phyloP scores from a whole-genome alignment of 2,888 invertebrate species.

The Syrphus vitripennis region DNA sequence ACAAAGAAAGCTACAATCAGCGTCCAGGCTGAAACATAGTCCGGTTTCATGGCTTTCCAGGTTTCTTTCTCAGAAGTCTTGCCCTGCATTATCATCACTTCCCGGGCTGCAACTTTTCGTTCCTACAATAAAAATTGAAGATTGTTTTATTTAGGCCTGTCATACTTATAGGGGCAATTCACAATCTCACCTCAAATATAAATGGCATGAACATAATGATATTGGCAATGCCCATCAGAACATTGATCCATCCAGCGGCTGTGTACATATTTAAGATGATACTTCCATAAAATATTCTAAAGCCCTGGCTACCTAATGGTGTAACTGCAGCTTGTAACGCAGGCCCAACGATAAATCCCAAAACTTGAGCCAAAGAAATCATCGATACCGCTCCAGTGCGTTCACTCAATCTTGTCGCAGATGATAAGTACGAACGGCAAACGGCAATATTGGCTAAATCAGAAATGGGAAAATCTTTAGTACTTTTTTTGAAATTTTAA shows the following conservation, averaged over 20 bases:
- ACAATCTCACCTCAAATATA: constrained; percentile 84
- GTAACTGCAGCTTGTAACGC: constrained; percentile 91
- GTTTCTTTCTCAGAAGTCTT: constrained; percentile 88
- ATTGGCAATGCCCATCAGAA: constrained; percentile 87
- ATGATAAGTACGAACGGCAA: constrained; percentile 91
- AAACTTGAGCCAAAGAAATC: constrained; percentile 91
- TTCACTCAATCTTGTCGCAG: constrained; percentile 90
- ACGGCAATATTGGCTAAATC: constrained; percentile 89
- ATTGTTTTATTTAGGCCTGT: not conserved
- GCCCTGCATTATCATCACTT: constrained; percentile 89
- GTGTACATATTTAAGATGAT: constrained; percentile 93
- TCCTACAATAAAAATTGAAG: constrained; percentile 80
- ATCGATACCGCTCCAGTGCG: constrained; percentile 92
- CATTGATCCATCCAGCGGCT: constrained; percentile 93
- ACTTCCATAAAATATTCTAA: constrained; percentile 81
- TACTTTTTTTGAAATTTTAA: not conserved
- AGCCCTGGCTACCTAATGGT: constrained; percentile 87
- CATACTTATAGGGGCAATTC: not conserved
- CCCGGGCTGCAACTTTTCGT: constrained; percentile 88
- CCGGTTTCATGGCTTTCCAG: constrained; percentile 87
- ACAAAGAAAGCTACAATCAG: constrained; percentile 91
- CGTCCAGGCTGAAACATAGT: constrained; percentile 89
- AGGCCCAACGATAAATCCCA: constrained; percentile 94
- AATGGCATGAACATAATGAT: constrained; percentile 88
- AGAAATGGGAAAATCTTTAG: constrained; percentile 73